These are phyloP conservation scores for Sipha maydis DNA, from an alignment of 2,888 invertebrate genomes.

Conservation along the genomic window DNA sequence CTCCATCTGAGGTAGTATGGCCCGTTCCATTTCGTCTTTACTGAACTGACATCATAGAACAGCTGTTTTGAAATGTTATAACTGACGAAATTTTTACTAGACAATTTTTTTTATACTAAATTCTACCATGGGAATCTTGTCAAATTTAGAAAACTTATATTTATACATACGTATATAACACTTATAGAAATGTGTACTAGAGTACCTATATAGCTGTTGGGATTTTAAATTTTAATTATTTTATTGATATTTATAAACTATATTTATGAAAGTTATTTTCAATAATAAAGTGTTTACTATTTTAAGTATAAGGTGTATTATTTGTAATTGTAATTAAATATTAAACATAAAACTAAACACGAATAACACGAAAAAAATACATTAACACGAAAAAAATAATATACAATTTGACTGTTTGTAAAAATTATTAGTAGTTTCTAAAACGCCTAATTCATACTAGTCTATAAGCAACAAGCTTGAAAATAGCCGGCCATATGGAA, in stretches of 20 bases:
- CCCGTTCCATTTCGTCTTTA: constrained; percentile 43
- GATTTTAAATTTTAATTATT: background rate
- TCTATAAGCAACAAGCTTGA: no score
- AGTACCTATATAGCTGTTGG: background rate
- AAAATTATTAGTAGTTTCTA: no score
- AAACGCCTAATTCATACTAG: no score
- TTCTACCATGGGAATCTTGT: background rate
- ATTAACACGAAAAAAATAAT: no score
- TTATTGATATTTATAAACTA: background rate
- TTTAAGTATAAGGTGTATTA: background rate
- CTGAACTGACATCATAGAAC: constrained; percentile 36
- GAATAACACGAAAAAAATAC: no score
- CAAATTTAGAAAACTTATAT: background rate
- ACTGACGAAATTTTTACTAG: background rate
- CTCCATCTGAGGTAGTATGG: constrained; percentile 60
- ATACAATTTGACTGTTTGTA: no score
- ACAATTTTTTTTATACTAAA: background rate
- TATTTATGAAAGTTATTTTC: background rate
- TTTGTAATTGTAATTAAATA: background rate
- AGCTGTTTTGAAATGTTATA: constrained; percentile 33
- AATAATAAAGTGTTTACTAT: background rate
- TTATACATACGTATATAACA: background rate
- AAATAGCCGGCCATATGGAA: no score
- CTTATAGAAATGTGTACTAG: background rate
- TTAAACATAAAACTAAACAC: background rate